phyloP scores from a whole-genome alignment of 2,113 vertebrate genomes.

The Electrona antarctica region DNA sequence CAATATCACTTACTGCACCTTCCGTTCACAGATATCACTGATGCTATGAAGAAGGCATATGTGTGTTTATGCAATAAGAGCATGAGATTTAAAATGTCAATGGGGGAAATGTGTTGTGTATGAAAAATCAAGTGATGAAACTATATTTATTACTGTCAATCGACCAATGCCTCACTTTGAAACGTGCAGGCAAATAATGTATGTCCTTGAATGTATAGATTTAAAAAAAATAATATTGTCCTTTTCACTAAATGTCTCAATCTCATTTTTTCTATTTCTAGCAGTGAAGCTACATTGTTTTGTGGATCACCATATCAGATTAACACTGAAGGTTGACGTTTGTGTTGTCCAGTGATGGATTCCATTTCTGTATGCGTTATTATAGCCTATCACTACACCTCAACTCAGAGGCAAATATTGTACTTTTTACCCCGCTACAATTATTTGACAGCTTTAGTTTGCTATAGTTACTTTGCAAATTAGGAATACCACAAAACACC shows the following conservation, averaged over 20 bases:
- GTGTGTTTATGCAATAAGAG: slow-evolving; percentile 26
- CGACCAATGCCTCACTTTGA: background rate
- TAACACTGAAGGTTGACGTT: too few relatives aligned
- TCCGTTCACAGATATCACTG: slow-evolving; percentile 13
- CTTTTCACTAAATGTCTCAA: background rate
- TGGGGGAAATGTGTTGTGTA: background rate
- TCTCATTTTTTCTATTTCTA: too few relatives aligned
- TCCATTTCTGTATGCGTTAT: too few relatives aligned
- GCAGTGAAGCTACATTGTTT: too few relatives aligned
- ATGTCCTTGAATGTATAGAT: background rate
- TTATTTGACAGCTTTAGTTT: too few relatives aligned
- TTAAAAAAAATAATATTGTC: slow-evolving; percentile 2
- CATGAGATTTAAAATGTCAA: background rate
- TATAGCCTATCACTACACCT: too few relatives aligned
- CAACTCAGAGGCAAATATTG: too few relatives aligned
- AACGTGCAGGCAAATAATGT: background rate
- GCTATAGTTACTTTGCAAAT: too few relatives aligned
- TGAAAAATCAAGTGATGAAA: slow-evolving; percentile 41
- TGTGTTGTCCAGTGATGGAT: too few relatives aligned
- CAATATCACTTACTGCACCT: background rate
- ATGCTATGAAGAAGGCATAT: slow-evolving; percentile 22
- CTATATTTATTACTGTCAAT: slow-evolving; percentile 19
- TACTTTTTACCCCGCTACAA: too few relatives aligned
- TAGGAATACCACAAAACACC: too few relatives aligned
- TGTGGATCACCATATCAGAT: too few relatives aligned